A percentile compares a stretch with the other conserved stretches of the same genome.
phyloP scores from a whole-genome alignment of 1,140 invertebrate genomes.

The Chironomus tepperi region DNA sequence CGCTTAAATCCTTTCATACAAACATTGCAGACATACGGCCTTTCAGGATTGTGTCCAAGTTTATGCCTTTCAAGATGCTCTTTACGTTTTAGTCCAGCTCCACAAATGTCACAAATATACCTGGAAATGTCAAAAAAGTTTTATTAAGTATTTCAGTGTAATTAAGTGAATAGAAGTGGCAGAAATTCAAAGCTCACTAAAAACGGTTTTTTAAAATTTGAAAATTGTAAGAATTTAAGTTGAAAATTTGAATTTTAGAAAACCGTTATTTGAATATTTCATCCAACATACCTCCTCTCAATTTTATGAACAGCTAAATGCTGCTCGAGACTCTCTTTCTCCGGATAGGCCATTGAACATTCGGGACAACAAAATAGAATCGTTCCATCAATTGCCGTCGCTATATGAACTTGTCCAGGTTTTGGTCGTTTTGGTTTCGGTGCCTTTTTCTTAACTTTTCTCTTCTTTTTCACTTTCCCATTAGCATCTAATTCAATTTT shows the following conservation, averaged over 20 bases:
- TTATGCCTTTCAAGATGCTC: constrained; percentile 72
- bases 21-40: constrained; percentile 65
- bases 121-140: neutral
- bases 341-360: constrained; percentile 68
- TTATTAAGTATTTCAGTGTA: no score
- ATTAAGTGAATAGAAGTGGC: no score
- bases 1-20: constrained; percentile 72
- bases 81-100: constrained; percentile 58
- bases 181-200: no score
- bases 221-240: neutral
- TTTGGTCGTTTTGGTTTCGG: constrained; percentile 60
- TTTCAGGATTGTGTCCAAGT: constrained; percentile 66
- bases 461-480: constrained; percentile 42
- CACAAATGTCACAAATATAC: constrained; percentile 51
- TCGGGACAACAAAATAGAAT: constrained; percentile 68
- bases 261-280: no score
- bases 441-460: constrained; percentile 72
- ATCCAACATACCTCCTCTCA: constrained; percentile 54
- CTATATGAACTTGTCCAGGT: constrained; percentile 61
- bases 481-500: constrained; percentile 19
- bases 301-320: constrained; percentile 68
- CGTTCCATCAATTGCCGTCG: constrained; percentile 60
- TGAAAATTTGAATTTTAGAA: constrained; percentile 42
- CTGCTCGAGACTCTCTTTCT: constrained; percentile 64
- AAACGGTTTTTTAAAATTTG: neutral